Percentiles rank a stretch among this genome's conserved stretches.
These are phyloP conservation scores for Blastobasis adustella DNA, from an alignment of 2,888 invertebrate species.

Conservation along the genomic window DNA sequence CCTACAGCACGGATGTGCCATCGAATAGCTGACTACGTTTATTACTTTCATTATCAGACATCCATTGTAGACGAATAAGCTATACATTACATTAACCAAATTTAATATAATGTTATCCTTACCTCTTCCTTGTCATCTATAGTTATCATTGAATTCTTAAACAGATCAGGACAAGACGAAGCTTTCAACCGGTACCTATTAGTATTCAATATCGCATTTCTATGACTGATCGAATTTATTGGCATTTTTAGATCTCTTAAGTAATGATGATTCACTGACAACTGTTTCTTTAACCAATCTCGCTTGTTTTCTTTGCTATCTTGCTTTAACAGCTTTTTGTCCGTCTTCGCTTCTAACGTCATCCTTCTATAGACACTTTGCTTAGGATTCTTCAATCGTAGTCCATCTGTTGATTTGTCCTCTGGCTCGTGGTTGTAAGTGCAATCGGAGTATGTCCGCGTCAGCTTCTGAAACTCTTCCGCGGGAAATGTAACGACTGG, in stretches of 20 bases:
- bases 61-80: background rate
- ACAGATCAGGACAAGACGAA: slow-evolving; percentile 94
- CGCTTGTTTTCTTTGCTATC: slow-evolving; percentile 57
- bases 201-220: slow-evolving; percentile 89
- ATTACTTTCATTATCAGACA: too few relatives aligned
- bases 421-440: slow-evolving; percentile 33
- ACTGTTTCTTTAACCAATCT: slow-evolving; percentile 64
- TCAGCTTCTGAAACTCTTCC: slow-evolving; percentile 26
- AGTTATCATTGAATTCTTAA: slow-evolving; percentile 91
- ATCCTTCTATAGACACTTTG: slow-evolving; percentile 34
- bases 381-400: slow-evolving; percentile 37
- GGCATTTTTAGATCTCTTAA: slow-evolving; percentile 83
- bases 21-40: too few relatives aligned
- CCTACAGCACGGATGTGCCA: too few relatives aligned
- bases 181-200: slow-evolving; percentile 87
- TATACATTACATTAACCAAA: background rate
- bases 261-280: slow-evolving; percentile 79
- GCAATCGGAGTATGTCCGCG: slow-evolving; percentile 42
- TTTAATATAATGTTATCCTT: slow-evolving; percentile 20
- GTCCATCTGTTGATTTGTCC: slow-evolving; percentile 28
- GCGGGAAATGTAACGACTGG: slow-evolving; percentile 39
- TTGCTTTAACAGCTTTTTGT: slow-evolving; percentile 43
- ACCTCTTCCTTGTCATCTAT: slow-evolving; percentile 86
- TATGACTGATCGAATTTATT: slow-evolving; percentile 88
- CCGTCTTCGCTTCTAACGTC: slow-evolving; percentile 39